Percentiles rank a stretch among this genome's conserved stretches.
phyloP scores from a whole-genome alignment of 2,888 invertebrate species.

The Acleris emargana region DNA sequence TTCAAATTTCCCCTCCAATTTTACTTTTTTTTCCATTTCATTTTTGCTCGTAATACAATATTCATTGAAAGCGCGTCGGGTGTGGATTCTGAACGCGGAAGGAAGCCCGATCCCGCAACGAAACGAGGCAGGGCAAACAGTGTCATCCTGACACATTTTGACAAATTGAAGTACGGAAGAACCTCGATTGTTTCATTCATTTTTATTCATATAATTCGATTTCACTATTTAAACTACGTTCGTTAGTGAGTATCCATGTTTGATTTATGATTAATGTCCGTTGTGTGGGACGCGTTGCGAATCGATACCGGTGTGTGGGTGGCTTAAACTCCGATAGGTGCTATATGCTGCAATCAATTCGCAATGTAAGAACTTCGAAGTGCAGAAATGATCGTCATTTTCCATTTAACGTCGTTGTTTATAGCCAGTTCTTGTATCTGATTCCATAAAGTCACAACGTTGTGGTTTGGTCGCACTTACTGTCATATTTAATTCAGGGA shows the following conservation, averaged over 20 bases:
- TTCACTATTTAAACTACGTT: conserved; percentile 70
- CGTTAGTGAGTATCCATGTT: conserved; percentile 76
- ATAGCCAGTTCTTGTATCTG: conserved; percentile 16
- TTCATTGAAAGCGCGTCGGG: conserved; percentile 61
- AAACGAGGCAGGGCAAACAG: conserved; percentile 48
- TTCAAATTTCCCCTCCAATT: conserved; percentile 47
- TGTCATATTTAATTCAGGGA: conserved; percentile 16
- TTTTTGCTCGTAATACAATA: conserved; percentile 59
- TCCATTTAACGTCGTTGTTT: conserved; percentile 27
- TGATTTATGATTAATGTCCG: conserved; percentile 64
- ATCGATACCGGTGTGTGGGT: conserved; percentile 57
- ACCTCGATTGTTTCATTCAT: conserved; percentile 63
- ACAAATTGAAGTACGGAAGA: conserved; percentile 73
- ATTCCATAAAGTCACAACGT: conserved; percentile 24
- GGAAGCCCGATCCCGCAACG: conserved; percentile 33
- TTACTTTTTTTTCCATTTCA: conserved; percentile 53
- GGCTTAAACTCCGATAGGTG: conserved; percentile 44
- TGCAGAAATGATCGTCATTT: conserved; percentile 38
- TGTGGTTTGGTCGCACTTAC: conserved; percentile 13
- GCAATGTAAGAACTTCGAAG: conserved; percentile 43
- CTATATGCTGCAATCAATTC: conserved; percentile 43
- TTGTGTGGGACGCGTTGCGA: conserved; percentile 61
- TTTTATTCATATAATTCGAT: conserved; percentile 71
- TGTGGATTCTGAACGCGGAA: conserved; percentile 48
- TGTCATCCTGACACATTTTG: conserved; percentile 68